phyloP scores from a whole-genome alignment of 1,140 invertebrate genomes.

The Zaprionus camerounensis region DNA sequence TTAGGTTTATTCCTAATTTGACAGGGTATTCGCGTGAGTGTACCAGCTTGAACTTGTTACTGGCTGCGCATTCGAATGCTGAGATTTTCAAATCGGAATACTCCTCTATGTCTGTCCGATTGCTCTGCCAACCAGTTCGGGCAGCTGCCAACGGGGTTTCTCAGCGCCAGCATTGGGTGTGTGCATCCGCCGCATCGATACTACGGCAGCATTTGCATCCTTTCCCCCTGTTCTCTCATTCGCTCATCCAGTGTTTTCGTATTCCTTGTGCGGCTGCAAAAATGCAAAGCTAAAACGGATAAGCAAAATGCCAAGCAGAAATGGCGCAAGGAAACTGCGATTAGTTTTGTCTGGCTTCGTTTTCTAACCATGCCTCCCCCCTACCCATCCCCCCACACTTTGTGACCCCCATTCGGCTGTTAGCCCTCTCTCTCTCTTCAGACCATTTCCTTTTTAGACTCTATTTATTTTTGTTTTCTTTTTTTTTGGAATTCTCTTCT shows the following conservation, averaged over 20 bases:
- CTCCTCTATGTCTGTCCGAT: neutral
- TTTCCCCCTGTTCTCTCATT: neutral
- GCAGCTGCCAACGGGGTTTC: conserved; percentile 13
- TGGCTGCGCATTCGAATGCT: neutral
- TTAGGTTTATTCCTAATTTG: neutral
- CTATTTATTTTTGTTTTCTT: neutral
- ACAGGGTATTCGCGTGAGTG: neutral
- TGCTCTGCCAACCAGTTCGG: conserved; percentile 9
- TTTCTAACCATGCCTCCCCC: conserved; percentile 9
- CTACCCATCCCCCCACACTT: no score
- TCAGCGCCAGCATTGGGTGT: neutral
- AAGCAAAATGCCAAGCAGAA: conserved; percentile 37
- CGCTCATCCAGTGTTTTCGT: neutral
- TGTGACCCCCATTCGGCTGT: neutral
- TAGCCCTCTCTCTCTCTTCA: neutral
- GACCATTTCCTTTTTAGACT: neutral
- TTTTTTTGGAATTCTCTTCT: conserved; percentile 5
- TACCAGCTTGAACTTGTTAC: neutral
- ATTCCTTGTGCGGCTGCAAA: conserved; percentile 22
- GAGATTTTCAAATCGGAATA: conserved; percentile 13
- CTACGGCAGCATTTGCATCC: neutral
- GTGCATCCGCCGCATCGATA: conserved; percentile 18
- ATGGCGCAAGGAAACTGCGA: conserved; percentile 52
- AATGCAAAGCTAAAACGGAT: conserved; percentile 53
- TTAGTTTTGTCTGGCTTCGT: conserved; percentile 53